Percentiles rank a stretch among this genome's conserved stretches.
phyloP scores from a whole-genome alignment of 37 sponge, comb jelly and placozoan species.

The Aplysina aerophoba region DNA sequence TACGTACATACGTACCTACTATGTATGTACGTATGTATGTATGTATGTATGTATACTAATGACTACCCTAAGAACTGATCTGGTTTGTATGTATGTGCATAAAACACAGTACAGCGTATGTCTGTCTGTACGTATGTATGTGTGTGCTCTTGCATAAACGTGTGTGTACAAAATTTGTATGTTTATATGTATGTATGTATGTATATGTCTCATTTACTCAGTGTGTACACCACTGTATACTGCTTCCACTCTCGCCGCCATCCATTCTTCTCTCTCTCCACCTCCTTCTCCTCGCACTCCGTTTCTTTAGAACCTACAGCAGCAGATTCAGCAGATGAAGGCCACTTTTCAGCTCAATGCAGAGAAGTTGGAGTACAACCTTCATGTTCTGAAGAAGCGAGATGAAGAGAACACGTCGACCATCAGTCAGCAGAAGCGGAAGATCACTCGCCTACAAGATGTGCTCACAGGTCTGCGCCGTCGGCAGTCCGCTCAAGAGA shows the following conservation, averaged over 20 bases:
- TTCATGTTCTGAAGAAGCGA: slow-evolving; percentile 95
- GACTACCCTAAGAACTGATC: too few species aligned
- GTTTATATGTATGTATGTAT: neutral
- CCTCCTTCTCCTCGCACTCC: neutral
- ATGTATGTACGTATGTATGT: neutral
- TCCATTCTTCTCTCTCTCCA: too few species aligned
- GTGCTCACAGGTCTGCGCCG: slow-evolving; percentile 69
- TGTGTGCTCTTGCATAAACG: neutral
- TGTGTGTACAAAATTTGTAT: neutral
- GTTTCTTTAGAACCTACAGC: slow-evolving; percentile 63
- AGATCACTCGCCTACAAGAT: slow-evolving; percentile 94
- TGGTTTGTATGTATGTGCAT: too few species aligned
- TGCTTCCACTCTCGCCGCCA: neutral
- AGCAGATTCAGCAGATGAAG: slow-evolving; percentile 97
- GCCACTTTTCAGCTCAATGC: slow-evolving; percentile 97
- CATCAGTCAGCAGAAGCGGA: slow-evolving; percentile 94
- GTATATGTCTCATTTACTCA: neutral
- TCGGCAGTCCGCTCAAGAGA: slow-evolving; percentile 76
- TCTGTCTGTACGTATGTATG: neutral
- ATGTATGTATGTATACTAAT: slow-evolving; percentile 15
- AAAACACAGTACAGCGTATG: too few species aligned
- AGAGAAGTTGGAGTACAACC: slow-evolving; percentile 98
- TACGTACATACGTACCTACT: neutral
- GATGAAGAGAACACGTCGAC: slow-evolving; percentile 97
- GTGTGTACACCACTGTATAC: neutral